Evolutionary conservation across 2,888 invertebrate genomes (phyloP), one percentile per base, ranked within the genome.

Genomic region (Azorinus chamasolen): DNA sequence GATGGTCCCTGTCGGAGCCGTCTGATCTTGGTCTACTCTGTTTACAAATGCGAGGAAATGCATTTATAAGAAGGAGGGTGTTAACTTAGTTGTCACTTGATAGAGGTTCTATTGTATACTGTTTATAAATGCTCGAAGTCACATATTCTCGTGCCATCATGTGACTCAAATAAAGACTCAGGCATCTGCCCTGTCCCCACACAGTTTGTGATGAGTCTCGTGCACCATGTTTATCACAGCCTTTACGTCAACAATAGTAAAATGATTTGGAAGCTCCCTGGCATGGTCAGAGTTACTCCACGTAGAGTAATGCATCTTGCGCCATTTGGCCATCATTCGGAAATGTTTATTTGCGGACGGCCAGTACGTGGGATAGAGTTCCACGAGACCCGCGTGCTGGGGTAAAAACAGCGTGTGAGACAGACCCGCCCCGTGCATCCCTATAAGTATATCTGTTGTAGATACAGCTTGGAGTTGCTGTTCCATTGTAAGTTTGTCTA

Each of bases 361-460:
- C 83, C 86, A 89, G 71, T 91, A 89, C 5, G 62, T 76, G 0
- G 92, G 91, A 53, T 85, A 87, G 10, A 93, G 65, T 69, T 93
- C 93, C 10, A 93, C 79, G 0, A 93, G 79, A 0, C 87, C 91
- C 0, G 86, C 85, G 50, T 88, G 86, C n/a, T 79, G 70, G 0
- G 91, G 91, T n/a, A 93, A 78, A 68, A 92, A 92, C 12, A 92
- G 63, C 1, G 91, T 84, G 55, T 91, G 89, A 2, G 91, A 87
- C 22, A 93, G 79, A 2, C 92, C 92, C 2, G 93, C 93, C 5
- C 93, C 93, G 46, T 93, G 93, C 91, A 93, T 92, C 1, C 93
- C 93, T 1, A 93, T 84, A 16, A 93, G 59, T 32, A 71, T 71
- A 39, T 77, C 76, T n/a, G 77, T 77, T 8, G 51, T 53, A 24